Percentiles rank a stretch among this genome's conserved stretches.
These are phyloP conservation scores for Lissonota sp. DNA, from an alignment of 2,888 invertebrate species.

Conservation along the genomic window DNA sequence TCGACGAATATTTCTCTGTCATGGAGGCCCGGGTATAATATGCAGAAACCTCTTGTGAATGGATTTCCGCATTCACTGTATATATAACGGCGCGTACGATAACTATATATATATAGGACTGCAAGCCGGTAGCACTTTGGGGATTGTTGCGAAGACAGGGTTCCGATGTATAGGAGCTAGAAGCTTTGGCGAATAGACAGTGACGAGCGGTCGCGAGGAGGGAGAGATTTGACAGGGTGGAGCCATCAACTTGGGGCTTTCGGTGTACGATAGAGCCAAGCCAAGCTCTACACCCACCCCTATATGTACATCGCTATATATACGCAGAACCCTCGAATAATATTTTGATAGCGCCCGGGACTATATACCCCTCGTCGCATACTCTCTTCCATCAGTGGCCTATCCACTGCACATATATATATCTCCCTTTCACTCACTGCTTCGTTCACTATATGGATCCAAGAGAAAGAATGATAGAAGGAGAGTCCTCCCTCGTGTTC, in stretches of 20 bases:
- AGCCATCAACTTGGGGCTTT: conserved; percentile 63
- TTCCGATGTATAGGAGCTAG: conserved; percentile 6
- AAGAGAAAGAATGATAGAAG: conserved; percentile 15
- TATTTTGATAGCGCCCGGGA: conserved; percentile 79
- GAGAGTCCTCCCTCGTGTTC: conserved; percentile 48
- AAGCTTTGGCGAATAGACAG: conserved; percentile 20
- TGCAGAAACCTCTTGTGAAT: neutral
- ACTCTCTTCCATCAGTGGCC: conserved; percentile 54
- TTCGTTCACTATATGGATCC: neutral
- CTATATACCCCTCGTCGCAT: conserved; percentile 17
- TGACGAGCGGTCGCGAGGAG: conserved; percentile 9
- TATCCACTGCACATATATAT: conserved; percentile 68
- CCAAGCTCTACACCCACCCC: conserved; percentile 59
- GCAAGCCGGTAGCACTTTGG: conserved; percentile 36
- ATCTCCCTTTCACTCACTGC: neutral
- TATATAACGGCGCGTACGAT: too few relatives aligned
- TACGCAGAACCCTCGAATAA: conserved; percentile 76
- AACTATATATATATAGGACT: neutral
- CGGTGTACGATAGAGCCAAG: conserved; percentile 54
- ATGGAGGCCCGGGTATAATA: neutral
- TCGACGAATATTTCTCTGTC: conserved; percentile 22
- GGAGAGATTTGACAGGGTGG: conserved; percentile 54
- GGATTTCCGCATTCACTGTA: neutral
- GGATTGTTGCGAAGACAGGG: conserved; percentile 42
- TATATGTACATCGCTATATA: conserved; percentile 51